These are phyloP conservation scores for Pinna nobilis DNA, from an alignment of 1,140 invertebrate genomes.

Conservation along the genomic window DNA sequence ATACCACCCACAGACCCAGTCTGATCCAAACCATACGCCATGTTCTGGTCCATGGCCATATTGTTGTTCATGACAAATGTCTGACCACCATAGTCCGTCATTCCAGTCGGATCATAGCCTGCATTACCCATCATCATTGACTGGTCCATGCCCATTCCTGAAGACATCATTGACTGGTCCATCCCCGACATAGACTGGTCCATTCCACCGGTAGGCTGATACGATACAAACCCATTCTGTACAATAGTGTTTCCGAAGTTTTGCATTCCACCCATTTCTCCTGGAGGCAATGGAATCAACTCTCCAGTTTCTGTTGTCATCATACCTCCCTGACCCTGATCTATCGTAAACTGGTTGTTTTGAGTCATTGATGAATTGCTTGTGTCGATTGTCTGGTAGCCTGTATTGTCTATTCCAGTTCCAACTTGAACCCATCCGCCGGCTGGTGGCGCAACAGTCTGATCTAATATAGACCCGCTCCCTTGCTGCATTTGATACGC, in stretches of 20 bases:
- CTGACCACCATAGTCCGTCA: too few species aligned
- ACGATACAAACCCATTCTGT: background rate
- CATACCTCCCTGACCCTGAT: too few species aligned
- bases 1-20: background rate
- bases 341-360: too few species aligned
- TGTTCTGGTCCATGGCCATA: too few species aligned
- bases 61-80: too few species aligned
- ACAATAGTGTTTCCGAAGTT: background rate
- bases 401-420: too few species aligned
- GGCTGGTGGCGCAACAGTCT: too few species aligned
- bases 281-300: conserved; percentile 1
- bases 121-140: background rate
- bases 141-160: background rate
- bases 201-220: background rate
- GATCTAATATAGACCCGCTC: too few species aligned
- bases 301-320: background rate
- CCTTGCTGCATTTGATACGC: too few species aligned
- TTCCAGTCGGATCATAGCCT: conserved; percentile 10
- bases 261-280: background rate
- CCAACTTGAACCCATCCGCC: too few species aligned
- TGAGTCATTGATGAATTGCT: too few species aligned
- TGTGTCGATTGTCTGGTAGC: too few species aligned
- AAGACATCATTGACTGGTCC: background rate
- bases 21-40: background rate
- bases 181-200: background rate